Conservation (phyloP, 2,113 vertebrate genomes). For the Diadophis punctatus region DNA sequence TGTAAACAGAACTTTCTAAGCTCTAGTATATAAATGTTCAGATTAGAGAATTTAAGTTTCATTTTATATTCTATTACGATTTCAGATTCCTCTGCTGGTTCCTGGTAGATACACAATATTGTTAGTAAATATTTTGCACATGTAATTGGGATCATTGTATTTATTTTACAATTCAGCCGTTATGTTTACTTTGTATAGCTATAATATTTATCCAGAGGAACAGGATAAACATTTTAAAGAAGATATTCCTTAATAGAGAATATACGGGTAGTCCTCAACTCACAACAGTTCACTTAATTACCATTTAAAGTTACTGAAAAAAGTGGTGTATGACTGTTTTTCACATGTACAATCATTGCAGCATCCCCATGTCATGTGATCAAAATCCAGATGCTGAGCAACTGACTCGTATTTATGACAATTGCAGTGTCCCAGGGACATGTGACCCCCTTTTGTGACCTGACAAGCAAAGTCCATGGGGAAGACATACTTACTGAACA, state of each 20-base stretch:
- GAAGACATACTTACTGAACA: no score
- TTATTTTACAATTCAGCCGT: conserved; percentile 44
- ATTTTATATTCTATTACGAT: neutral
- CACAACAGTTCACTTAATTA: neutral
- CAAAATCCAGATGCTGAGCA: neutral
- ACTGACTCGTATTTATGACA: neutral
- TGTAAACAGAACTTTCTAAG: neutral
- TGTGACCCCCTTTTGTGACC: no score
- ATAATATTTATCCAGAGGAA: conserved; percentile 36
- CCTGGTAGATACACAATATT: neutral
- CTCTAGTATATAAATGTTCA: neutral
- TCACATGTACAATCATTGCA: neutral
- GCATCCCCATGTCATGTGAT: neutral
- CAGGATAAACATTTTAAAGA: conserved; percentile 26
- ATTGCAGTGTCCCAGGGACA: neutral
- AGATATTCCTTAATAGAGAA: conserved; percentile 20
- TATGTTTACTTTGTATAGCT: conserved; percentile 43
- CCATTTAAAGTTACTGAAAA: neutral
- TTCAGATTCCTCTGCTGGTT: neutral
- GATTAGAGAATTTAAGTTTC: neutral
- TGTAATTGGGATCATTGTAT: conserved; percentile 29
- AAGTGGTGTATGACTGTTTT: neutral
- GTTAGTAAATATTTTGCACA: conserved; percentile 5
- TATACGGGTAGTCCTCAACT: neutral
- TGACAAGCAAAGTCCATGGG: no score